A percentile compares a stretch with the other conserved stretches of the same genome.
phyloP scores from a whole-genome alignment of 2,888 invertebrate species.

The Andrena hattorfiana region DNA sequence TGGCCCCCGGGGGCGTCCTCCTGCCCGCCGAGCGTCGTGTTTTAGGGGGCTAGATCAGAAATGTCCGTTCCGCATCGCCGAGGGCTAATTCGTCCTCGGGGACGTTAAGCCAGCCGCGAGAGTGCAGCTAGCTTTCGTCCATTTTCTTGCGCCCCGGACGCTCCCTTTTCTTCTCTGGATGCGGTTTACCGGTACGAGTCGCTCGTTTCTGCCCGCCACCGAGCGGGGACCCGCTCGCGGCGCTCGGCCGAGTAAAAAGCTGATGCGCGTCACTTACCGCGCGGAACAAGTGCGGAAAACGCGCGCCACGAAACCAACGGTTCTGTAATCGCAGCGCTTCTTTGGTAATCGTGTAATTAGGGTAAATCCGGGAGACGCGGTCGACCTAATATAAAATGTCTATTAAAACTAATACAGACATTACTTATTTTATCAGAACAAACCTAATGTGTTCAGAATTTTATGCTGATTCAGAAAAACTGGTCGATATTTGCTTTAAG shows the following conservation, averaged over 20 bases:
- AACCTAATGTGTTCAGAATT: no score
- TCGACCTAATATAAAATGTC: no score
- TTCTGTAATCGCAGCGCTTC: constrained; percentile 24
- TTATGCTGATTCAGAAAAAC: no score
- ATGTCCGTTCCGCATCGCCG: constrained; percentile 74
- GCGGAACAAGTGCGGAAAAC: constrained; percentile 18
- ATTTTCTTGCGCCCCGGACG: constrained; percentile 45
- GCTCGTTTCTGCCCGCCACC: constrained; percentile 42
- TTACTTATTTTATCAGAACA: no score
- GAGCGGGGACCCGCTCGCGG: constrained; percentile 18
- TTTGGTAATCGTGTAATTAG: constrained; percentile 41
- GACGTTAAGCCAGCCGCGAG: constrained; percentile 44
- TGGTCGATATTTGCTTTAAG: no score
- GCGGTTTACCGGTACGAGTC: constrained; percentile 35
- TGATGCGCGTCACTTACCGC: constrained; percentile 34
- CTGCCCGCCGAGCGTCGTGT: background rate
- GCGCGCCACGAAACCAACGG: constrained; percentile 10
- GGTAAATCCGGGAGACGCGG: no score
- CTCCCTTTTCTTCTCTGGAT: constrained; percentile 1
- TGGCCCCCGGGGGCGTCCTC: constrained; percentile 32
- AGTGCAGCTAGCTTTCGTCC: constrained; percentile 50
- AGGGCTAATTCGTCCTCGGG: constrained; percentile 66
- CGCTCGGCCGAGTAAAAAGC: constrained; percentile 42
- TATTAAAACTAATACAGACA: no score
- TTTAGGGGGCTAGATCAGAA: constrained; percentile 64